phyloP scores from a whole-genome alignment of 2,797 vertebrate species.

The Falco rusticolus region DNA sequence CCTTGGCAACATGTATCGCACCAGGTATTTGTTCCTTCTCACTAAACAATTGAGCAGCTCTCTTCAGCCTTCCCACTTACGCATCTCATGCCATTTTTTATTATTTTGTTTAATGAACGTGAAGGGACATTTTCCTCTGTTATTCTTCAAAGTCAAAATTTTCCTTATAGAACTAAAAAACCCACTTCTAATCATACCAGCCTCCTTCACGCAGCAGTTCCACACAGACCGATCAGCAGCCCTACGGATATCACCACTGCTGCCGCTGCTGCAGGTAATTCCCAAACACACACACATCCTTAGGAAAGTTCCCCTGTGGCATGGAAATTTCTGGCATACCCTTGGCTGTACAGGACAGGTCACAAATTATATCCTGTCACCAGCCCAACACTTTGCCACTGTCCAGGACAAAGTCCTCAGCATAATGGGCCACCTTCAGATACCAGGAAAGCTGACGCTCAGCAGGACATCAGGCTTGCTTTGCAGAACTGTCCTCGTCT shows the following conservation, averaged over 20 bases:
- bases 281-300: neutral
- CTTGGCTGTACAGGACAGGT: neutral
- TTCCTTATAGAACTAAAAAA: neutral
- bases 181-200: neutral
- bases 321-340: neutral
- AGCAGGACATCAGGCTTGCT: neutral
- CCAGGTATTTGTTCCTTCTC: neutral
- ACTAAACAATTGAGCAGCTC: neutral
- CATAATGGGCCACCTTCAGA: neutral
- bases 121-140: neutral
- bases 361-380: neutral
- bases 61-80: neutral
- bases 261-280: neutral
- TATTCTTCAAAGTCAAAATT: neutral
- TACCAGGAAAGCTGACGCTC: rapidly evolving
- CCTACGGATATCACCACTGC: too few relatives aligned
- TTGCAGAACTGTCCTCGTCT: neutral
- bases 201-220: neutral
- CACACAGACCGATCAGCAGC: neutral
- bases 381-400: neutral
- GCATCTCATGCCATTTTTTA: neutral
- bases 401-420: neutral
- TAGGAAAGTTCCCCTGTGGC: neutral
- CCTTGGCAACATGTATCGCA: rapidly evolving
- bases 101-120: neutral